phyloP scores from a whole-genome alignment of 2,888 invertebrate species.

The Macroteleia sp. region DNA sequence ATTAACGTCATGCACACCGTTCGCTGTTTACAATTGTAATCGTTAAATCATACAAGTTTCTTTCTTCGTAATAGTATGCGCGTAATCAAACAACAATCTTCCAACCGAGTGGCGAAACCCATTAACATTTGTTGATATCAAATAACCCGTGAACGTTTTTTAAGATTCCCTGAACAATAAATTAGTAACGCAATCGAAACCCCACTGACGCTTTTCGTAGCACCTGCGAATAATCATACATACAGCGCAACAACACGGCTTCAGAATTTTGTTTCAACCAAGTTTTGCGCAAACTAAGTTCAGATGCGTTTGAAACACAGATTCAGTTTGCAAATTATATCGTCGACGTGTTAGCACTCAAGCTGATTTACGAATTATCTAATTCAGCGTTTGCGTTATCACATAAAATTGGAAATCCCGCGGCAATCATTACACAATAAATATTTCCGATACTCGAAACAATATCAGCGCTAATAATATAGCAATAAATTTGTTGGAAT shows the following conservation, averaged over 20 bases:
- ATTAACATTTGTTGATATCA: conserved; percentile 17
- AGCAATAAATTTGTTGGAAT: conserved; percentile 21
- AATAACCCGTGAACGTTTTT: conserved; percentile 9
- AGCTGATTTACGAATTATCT: conserved; percentile 54
- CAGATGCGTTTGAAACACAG: conserved; percentile 11
- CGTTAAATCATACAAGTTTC: conserved; percentile 18
- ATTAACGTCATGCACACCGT: conserved; percentile 11
- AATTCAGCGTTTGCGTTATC: conserved; percentile 54
- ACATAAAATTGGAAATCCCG: conserved; percentile 48
- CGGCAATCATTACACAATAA: conserved; percentile 34
- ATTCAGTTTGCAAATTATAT: conserved; percentile 41
- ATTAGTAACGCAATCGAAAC: background rate
- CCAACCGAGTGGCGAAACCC: conserved; percentile 2
- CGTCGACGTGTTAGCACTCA: conserved; percentile 32
- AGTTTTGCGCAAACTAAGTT: background rate
- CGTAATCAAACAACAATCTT: too few species aligned
- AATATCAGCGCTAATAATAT: conserved; percentile 12
- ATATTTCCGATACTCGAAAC: conserved; percentile 31
- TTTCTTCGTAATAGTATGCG: too few species aligned
- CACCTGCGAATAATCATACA: too few species aligned
- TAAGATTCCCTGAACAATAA: background rate
- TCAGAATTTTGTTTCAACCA: background rate
- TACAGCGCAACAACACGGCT: background rate
- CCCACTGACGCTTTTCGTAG: background rate
- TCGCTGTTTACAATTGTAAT: conserved; percentile 6